Evolutionary conservation across 1,140 invertebrate genomes (phyloP), one percentile per base, ranked within the genome.

Genomic region (Bombus balteatus): DNA sequence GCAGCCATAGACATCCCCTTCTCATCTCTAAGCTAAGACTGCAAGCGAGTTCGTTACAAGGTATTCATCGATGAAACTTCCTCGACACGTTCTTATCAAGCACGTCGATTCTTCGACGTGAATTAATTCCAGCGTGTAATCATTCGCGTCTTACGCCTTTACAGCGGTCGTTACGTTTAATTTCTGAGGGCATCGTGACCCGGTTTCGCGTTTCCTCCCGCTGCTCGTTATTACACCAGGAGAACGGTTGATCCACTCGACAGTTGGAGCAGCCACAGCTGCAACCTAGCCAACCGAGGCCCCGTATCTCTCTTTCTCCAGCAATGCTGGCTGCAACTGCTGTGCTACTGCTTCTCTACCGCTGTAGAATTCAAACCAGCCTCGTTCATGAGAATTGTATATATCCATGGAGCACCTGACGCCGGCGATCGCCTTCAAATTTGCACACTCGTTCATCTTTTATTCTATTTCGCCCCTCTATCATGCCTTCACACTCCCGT

Each of bases 101-200:
- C 32, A 15, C 59, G 81, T 57, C 53, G 43, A 78, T 72, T 68
- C 43, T 68, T 72, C 74, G 66, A 76, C 70, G 85, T 57, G 72
- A 82, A 90, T 90, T 82, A 89, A 90, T 89, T 62, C 73, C 39
- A 37, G 34, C 74, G 65, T 43, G 65, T 79, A 80, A 87, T 68
- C 70, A 73, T 75, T 73, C 72, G 78, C 53, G 68, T 75, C 78
- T 89, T 75, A 74, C 81, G 77, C 66, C 72, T 89, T 87, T 84
- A 77, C 86, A 66, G 81, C 82, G 70, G 72, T 78, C 88, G 88
- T 90, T 90, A 86, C 80, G 83, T 87, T 90, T 90, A 90, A 90
- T 89, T 90, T 89, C 89, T 81, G 88, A 90, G 82, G 80, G 57
- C 79, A 80, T 89, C 88, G 89, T 83, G 76, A 88, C 85, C 79